A percentile compares a stretch with the other conserved stretches of the same genome.
phyloP scores from a whole-genome alignment of 2,888 invertebrate species.

The Phrixothrix hirtus region DNA sequence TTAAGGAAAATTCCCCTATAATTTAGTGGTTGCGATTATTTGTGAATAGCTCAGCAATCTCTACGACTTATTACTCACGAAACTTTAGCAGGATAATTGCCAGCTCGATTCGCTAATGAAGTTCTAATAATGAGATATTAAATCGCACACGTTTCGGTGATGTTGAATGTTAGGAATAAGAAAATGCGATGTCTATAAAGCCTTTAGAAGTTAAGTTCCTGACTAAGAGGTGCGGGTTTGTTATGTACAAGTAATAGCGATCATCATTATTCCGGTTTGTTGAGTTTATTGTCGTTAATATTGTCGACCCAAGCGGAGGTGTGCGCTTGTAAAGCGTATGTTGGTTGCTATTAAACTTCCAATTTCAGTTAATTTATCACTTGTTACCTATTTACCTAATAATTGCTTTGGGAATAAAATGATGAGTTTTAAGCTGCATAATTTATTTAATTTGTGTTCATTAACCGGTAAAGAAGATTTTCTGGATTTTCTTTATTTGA shows the following conservation, averaged over 20 bases:
- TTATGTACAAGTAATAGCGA: constrained; percentile 35
- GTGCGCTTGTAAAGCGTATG: constrained; percentile 30
- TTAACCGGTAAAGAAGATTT: too few relatives aligned
- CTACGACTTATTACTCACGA: constrained; percentile 22
- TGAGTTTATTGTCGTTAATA: constrained; percentile 40
- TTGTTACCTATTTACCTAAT: too few relatives aligned
- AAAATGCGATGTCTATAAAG: neutral
- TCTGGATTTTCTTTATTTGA: too few relatives aligned
- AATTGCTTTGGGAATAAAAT: too few relatives aligned
- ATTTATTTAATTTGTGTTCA: too few relatives aligned
- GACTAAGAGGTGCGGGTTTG: too few relatives aligned
- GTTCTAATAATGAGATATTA: constrained; percentile 28
- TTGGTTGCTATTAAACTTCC: constrained; percentile 6
- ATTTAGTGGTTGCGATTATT: constrained; percentile 23
- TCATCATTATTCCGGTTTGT: constrained; percentile 43
- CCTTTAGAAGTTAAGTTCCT: constrained; percentile 7
- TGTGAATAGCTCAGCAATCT: constrained; percentile 22
- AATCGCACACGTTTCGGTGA: constrained; percentile 19
- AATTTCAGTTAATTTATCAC: neutral
- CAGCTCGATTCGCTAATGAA: constrained; percentile 28
- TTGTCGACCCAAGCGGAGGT: constrained; percentile 34
- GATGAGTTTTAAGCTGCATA: constrained; percentile 19
- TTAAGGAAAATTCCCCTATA: constrained; percentile 8
- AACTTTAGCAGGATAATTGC: constrained; percentile 24
- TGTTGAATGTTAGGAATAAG: neutral